Conservation (phyloP, 2,888 invertebrate species). For the Hesperia comma region DNA sequence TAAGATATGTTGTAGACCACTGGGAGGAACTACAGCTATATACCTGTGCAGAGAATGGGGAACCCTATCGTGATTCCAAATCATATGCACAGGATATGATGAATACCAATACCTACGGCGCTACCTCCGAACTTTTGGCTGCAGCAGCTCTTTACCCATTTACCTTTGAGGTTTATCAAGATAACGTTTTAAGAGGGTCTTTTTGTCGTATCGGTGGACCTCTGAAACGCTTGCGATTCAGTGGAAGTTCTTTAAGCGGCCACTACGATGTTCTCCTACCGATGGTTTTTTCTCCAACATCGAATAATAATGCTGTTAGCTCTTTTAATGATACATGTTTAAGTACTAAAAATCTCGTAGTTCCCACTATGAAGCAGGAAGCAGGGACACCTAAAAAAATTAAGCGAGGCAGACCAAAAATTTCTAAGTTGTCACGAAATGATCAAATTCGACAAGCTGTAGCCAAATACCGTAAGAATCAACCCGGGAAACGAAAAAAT, state of each 20-base stretch:
- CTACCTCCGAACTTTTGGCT: slow-evolving; percentile 40
- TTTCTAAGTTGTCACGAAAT: no score
- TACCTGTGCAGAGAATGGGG: slow-evolving; percentile 43
- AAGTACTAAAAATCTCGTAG: no score
- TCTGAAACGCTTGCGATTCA: slow-evolving; percentile 40
- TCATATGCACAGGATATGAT: slow-evolving; percentile 41
- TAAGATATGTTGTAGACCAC: slow-evolving; percentile 40
- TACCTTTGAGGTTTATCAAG: slow-evolving; percentile 42
- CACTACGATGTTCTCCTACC: no score
- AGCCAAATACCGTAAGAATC: slow-evolving; percentile 34
- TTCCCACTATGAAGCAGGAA: no score
- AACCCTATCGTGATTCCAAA: slow-evolving; percentile 40
- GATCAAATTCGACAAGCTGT: slow-evolving; percentile 19
- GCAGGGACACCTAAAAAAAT: no score
- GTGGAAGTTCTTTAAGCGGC: slow-evolving; percentile 32
- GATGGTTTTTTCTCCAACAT: no score
- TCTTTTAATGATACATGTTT: no score
- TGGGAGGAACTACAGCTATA: slow-evolving; percentile 42
- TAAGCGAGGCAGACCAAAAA: no score
- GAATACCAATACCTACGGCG: slow-evolving; percentile 41
- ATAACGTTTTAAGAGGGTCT: slow-evolving; percentile 36
- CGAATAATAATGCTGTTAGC: no score
- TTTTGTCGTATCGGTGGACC: slow-evolving; percentile 37
- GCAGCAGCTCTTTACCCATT: no score
- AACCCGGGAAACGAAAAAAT: slow-evolving; percentile 34